Evolutionary conservation across 2,113 vertebrate genomes (phyloP).

Genomic region (Platichthys stellatus): DNA sequence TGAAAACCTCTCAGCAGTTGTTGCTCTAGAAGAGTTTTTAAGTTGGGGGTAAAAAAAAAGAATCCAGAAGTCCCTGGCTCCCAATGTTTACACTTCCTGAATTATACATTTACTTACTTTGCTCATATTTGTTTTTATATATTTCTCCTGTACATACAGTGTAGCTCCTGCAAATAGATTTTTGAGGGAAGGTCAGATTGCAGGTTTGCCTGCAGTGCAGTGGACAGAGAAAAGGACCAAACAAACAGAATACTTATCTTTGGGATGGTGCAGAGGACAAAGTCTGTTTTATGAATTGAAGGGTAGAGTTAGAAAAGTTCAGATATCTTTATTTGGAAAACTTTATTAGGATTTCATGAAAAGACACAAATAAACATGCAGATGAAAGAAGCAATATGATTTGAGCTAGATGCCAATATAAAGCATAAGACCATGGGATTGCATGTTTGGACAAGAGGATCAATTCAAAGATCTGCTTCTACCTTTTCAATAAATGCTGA

Average conservation of each 20-base stretch:
- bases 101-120: conserved; percentile 2
- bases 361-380: not conserved
- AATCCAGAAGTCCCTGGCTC: not conserved
- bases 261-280: not conserved
- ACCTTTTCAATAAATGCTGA: conserved; percentile 29
- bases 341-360: not conserved
- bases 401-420: not conserved
- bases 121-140: not conserved
- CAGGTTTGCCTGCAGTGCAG: not conserved
- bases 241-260: not conserved
- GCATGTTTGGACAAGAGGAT: not conserved
- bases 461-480: conserved; percentile 13
- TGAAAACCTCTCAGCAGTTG: conserved; percentile 2
- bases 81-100: conserved; percentile 7
- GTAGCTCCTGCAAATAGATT: not conserved
- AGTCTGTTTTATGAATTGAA: not conserved
- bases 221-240: not conserved
- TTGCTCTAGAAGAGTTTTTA: not conserved
- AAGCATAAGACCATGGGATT: not conserved
- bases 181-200: not conserved
- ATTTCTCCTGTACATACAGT: not conserved
- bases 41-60: not conserved
- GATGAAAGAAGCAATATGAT: too few species aligned
- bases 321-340: too few species aligned
- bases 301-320: not conserved